Conservation (phyloP, 2,888 invertebrate genomes). For the Temnothorax rugatulus region DNA sequence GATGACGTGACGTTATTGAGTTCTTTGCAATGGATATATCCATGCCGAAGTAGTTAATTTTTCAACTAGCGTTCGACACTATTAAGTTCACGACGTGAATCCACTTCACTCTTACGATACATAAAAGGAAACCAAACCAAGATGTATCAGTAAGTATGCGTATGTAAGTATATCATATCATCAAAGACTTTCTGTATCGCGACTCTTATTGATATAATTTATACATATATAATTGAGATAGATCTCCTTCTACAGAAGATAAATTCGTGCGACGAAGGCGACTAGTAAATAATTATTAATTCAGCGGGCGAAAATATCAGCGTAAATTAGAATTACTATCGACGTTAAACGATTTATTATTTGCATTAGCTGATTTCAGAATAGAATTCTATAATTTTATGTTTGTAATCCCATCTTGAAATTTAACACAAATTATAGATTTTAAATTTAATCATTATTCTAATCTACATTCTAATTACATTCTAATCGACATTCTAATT, state of each 20-base stretch:
- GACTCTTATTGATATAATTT: conserved; percentile 5
- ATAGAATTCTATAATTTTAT: not conserved
- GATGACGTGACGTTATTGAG: not conserved
- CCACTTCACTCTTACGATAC: not conserved
- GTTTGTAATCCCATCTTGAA: not conserved
- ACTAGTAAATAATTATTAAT: not conserved
- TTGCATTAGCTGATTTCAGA: not conserved
- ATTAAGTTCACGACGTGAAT: conserved; percentile 7
- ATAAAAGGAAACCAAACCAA: conserved; percentile 1
- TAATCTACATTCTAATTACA: not conserved
- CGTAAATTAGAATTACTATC: not conserved
- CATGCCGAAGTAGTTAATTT: conserved; percentile 1
- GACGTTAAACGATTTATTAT: not conserved
- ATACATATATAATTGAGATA: conserved; percentile 17
- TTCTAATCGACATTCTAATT: not conserved
- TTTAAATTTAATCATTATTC: not conserved
- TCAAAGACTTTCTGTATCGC: not conserved
- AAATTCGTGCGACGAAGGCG: not conserved
- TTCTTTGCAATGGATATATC: conserved; percentile 12
- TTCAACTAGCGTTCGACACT: conserved; percentile 1
- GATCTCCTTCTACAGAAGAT: not conserved
- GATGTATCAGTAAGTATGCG: not conserved
- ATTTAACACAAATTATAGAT: not conserved
- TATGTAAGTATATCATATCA: not conserved
- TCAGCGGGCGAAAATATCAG: not conserved